Evolutionary conservation across 1,140 invertebrate species (phyloP), one percentile per base, ranked within the genome.

Genomic region (Drosophila elegans): DNA sequence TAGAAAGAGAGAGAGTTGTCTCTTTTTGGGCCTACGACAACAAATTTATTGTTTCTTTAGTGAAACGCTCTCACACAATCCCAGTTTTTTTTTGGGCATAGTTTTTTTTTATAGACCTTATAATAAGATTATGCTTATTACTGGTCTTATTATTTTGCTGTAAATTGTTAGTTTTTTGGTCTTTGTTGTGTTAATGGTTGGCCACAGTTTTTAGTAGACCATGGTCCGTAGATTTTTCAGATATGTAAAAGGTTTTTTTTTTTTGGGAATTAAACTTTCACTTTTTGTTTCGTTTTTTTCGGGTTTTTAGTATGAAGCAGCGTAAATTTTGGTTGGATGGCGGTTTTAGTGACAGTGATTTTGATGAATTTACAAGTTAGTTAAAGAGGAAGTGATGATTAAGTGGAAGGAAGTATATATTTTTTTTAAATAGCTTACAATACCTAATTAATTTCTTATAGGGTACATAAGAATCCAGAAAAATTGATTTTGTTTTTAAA

Each of bases 231-330:
- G 71, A 68, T 68, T 75, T 71, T 66, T 80, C 34, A 12, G 29
- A 48, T 16, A 68, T 52, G 46, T 63, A 48, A 51, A 34, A 44
- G 39, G 36, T 41, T 62, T 64, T 53, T 55, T 53, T 55, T 49
- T 71, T 44, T 39, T 54, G 61, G 69, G 81, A 77, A 83, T 89
- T 89, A 83, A 91, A 85, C 90, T 91, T 91, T 91, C 90, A 91
- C 90, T 91, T 90, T 78, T 91, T 78, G 79, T 44, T 46, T 63
- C 46, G 61, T 56, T 75, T 83, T 84, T 86, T 66, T 62, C 44
- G 66, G 61, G 42, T 54, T 73, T 82, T 88, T 89, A 89, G 84
- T 74, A 86, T 71, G 51, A 86, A 78, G 63, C 45, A 54, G 79
- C 55, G 29, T 48, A 27, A 55, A 42, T 52, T 53, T 75, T 9